Conservation (phyloP, 2,888 invertebrate species). For the Liodrosophila aerea region DNA sequence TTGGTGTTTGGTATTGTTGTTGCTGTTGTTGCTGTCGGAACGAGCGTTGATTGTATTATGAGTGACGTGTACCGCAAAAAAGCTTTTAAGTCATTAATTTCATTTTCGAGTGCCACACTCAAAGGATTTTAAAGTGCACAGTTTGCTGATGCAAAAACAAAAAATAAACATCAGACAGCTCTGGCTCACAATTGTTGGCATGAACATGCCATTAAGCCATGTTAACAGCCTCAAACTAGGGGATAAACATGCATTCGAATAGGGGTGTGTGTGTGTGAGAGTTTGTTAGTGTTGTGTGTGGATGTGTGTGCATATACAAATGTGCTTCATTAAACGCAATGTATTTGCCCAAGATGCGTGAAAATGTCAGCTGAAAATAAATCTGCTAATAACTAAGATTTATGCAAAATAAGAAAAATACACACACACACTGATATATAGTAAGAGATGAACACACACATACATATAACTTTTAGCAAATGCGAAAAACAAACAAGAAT, state of each 20-base stretch:
- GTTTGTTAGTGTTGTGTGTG: no score
- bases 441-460: no score
- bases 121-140: constrained; percentile 72
- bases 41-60: constrained; percentile 71
- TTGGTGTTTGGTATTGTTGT: constrained; percentile 29
- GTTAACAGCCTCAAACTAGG: constrained; percentile 11
- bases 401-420: constrained; percentile 45
- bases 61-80: constrained; percentile 78
- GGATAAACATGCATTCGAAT: not conserved
- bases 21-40: constrained; percentile 42
- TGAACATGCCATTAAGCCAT: constrained; percentile 20
- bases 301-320: constrained; percentile 10
- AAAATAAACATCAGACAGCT: not conserved
- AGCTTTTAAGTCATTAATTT: constrained; percentile 80
- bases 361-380: constrained; percentile 68
- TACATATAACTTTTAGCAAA: constrained; percentile 11
- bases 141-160: constrained; percentile 42
- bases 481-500: constrained; percentile 11
- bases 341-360: constrained; percentile 59
- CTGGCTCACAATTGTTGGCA: constrained; percentile 8
- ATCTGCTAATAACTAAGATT: constrained; percentile 73
- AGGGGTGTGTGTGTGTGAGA: no score
- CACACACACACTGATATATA: constrained; percentile 1
- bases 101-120: constrained; percentile 56
- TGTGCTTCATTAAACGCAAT: constrained; percentile 36